phyloP scores from a whole-genome alignment of 1,140 invertebrate genomes.

The Conopomorpha cramerella region DNA sequence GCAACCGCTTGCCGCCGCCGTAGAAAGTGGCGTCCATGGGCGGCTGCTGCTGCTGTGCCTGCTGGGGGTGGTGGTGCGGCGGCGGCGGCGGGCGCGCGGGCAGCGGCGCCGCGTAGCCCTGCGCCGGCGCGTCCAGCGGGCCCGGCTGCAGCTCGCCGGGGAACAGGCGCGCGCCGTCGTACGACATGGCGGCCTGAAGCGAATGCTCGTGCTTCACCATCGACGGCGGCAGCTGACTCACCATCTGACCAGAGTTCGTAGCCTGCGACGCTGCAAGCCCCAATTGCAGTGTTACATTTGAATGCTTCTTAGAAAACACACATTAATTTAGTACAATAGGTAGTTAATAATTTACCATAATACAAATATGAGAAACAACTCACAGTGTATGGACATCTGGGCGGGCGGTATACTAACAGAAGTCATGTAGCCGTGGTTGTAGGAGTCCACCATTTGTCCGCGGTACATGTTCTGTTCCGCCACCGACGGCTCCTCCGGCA shows the following conservation, averaged over 20 bases:
- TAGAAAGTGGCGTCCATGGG: slow-evolving; percentile 24
- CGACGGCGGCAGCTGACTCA: slow-evolving; percentile 29
- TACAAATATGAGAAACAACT: slow-evolving; percentile 2
- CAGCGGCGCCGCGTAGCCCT: slow-evolving; percentile 11
- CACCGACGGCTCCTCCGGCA: slow-evolving; percentile 56
- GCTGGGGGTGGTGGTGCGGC: no score
- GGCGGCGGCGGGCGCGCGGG: no score
- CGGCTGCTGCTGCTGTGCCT: no score
- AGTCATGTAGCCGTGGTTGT: slow-evolving; percentile 26
- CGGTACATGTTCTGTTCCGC: slow-evolving; percentile 36
- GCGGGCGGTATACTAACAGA: slow-evolving; percentile 40
- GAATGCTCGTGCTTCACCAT: slow-evolving; percentile 33
- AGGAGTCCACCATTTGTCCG: slow-evolving; percentile 40
- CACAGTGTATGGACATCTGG: slow-evolving; percentile 49
- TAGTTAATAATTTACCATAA: slow-evolving; percentile 2
- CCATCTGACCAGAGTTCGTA: no score
- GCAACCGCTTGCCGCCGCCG: slow-evolving; percentile 18
- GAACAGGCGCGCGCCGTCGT: slow-evolving; percentile 28
- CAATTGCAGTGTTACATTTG: no score
- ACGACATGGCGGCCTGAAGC: no score
- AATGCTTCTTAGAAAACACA: no score
- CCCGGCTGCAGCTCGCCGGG: slow-evolving; percentile 21
- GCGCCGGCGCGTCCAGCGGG: slow-evolving; percentile 20
- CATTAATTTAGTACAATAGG: no score
- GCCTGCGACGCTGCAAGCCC: no score